Conservation (phyloP, 2,113 vertebrate species). For the Stigmatopora nigra region DNA sequence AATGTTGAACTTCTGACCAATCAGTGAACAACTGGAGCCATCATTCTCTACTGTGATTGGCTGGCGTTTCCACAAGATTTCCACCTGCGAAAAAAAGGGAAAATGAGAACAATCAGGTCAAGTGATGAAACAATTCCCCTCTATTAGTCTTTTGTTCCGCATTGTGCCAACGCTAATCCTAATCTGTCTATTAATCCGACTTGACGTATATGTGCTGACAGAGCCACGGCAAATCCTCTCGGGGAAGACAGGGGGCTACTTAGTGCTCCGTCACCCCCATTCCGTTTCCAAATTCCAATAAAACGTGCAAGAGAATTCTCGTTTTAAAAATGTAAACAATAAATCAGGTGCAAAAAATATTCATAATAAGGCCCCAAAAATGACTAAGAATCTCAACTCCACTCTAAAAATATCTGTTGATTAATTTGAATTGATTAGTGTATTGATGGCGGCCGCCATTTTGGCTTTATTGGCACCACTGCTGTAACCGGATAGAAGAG, state of each 20-base stretch:
- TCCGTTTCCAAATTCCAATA: constrained; percentile 21
- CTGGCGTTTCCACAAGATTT: neutral
- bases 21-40: neutral
- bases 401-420: no score
- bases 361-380: no score
- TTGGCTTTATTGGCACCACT: no score
- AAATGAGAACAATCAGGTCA: neutral
- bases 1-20: neutral
- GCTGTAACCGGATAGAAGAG: no score
- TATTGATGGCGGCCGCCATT: no score
- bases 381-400: no score
- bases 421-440: no score
- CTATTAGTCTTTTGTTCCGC: constrained; percentile 41
- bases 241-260: constrained; percentile 42
- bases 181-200: constrained; percentile 61
- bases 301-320: constrained; percentile 8
- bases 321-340: no score
- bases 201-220: constrained; percentile 72
- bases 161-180: constrained; percentile 58
- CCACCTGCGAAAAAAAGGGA: constrained; percentile 2
- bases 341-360: no score
- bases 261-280: constrained; percentile 15
- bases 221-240: constrained; percentile 62
- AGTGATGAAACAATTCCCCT: constrained; percentile 40
- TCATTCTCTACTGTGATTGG: neutral